Base-by-base conservation (phyloP, 1,140 invertebrate species). In the Eulimnadia texana region DNA sequence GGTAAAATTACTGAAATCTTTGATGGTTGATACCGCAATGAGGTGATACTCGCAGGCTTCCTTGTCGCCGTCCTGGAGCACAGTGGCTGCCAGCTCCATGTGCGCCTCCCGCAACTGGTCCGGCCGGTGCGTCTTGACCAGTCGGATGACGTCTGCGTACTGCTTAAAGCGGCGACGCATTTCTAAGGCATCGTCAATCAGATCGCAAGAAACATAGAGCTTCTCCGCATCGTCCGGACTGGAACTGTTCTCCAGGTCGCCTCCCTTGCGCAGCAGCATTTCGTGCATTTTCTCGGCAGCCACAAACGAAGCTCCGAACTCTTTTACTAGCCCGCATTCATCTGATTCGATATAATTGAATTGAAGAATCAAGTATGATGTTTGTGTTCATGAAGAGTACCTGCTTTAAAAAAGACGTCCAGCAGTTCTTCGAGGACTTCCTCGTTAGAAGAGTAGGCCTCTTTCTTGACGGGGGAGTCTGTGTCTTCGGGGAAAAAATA, bases 41-140 rank as follows among this genome's bases (percentile, higher is more conserved):
- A 89, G 98, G 72, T 98, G 90, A 64, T 88, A 82, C 74, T 99
- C 96, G 0, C 96, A 94, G 59, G 88, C 86, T 62, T 85, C 79
- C 22, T 86, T 80, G 66, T 94, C 91, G 0, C 86, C 86, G 47
- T 87, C 83, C 1, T 81, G 79, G 66, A 94, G 90, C 50, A 97
- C 73, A 67, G 94, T 87, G 66, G 86, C 79, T 0, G 92, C 96
- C 29, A 98, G 77, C 69, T 95, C 88, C 0, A 86, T 73, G 64
- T 95, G 86, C 1, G 94, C 96, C 19, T 88, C 86, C 67, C 85
- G 80, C 10, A 98, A 70, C 27, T 94, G 74, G 64, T 93, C 87
- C 22, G 85, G 81, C 70, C 93, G 88, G 68, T 92, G 85, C 29
- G 83, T 79, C 54, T 84, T 85, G 0, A 98, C 93, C 2, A 99